phyloP scores from a whole-genome alignment of 2,888 invertebrate genomes.

The Sesia apiformis region DNA sequence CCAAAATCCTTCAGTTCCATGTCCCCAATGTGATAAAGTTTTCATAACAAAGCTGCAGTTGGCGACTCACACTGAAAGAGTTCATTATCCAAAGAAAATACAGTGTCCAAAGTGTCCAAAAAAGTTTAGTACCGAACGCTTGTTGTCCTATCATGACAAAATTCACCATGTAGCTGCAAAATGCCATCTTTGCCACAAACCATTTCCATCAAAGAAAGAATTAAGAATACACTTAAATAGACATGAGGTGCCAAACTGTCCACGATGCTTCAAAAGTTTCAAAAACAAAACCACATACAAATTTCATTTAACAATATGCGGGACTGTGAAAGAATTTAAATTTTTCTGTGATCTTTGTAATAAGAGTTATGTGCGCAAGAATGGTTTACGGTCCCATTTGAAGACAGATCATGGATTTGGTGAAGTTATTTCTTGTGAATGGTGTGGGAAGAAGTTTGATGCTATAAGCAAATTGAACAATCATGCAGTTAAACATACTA shows the following conservation, averaged over 20 bases:
- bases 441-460: constrained; percentile 54
- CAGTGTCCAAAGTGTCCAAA: constrained; percentile 40
- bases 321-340: constrained; percentile 21
- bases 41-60: constrained; percentile 28
- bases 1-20: constrained; percentile 22
- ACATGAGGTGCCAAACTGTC: constrained; percentile 39
- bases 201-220: constrained; percentile 40
- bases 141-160: constrained; percentile 38
- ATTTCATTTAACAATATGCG: constrained; percentile 40
- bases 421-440: constrained; percentile 36
- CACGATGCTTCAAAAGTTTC: constrained; percentile 36
- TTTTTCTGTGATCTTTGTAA: constrained; percentile 52
- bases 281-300: constrained; percentile 35
- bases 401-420: constrained; percentile 50
- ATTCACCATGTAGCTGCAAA: constrained; percentile 32
- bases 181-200: constrained; percentile 42
- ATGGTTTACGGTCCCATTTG: constrained; percentile 40
- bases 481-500: constrained; percentile 56
- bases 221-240: constrained; percentile 40
- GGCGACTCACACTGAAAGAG: constrained; percentile 35
- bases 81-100: constrained; percentile 44
- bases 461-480: constrained; percentile 42
- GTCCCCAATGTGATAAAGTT: constrained; percentile 38
- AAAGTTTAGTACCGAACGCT: constrained; percentile 38
- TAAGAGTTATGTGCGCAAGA: constrained; percentile 35